Evolutionary conservation across 1,140 invertebrate species (phyloP).

Genomic region (Asbolus verrucosus): DNA sequence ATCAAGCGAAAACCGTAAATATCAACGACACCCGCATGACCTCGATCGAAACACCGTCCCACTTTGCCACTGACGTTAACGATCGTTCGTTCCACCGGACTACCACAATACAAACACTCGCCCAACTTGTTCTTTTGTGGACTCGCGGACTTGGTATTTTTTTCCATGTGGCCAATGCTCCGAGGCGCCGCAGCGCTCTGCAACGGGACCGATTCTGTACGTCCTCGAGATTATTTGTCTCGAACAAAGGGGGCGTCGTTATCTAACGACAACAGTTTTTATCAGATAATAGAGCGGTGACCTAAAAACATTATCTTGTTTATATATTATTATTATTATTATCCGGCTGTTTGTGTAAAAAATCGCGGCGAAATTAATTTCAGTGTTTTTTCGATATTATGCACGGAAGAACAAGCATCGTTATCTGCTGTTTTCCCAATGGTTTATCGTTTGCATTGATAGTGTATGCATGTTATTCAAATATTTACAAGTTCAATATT

Average conservation of each 20-base stretch:
- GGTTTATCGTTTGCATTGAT: conserved; percentile 4
- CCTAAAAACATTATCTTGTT: conserved; percentile 21
- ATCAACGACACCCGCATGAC: conserved; percentile 37
- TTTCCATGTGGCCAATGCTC: conserved; percentile 9
- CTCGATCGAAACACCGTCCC: conserved; percentile 36
- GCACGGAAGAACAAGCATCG: not conserved
- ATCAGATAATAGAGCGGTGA: conserved; percentile 27
- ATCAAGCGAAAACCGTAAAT: conserved; percentile 15
- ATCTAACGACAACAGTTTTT: not conserved
- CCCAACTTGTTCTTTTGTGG: conserved; percentile 26
- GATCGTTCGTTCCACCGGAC: conserved; percentile 36
- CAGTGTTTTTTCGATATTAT: conserved; percentile 25
- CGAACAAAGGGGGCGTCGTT: not conserved
- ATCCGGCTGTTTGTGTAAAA: not conserved
- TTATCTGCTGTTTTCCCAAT: conserved; percentile 1
- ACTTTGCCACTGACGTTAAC: conserved; percentile 28
- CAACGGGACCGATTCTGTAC: not conserved
- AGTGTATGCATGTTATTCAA: conserved; percentile 16
- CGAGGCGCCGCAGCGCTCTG: not conserved
- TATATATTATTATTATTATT: not conserved
- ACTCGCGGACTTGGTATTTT: not conserved
- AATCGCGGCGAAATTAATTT: conserved; percentile 21
- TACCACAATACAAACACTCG: conserved; percentile 44
- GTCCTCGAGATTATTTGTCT: too few species aligned
- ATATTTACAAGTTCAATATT: conserved; percentile 17